Percentiles rank a stretch among this genome's conserved stretches.
Conservation (phyloP, 2,113 vertebrate species). For the Dromiciops gliroides region DNA sequence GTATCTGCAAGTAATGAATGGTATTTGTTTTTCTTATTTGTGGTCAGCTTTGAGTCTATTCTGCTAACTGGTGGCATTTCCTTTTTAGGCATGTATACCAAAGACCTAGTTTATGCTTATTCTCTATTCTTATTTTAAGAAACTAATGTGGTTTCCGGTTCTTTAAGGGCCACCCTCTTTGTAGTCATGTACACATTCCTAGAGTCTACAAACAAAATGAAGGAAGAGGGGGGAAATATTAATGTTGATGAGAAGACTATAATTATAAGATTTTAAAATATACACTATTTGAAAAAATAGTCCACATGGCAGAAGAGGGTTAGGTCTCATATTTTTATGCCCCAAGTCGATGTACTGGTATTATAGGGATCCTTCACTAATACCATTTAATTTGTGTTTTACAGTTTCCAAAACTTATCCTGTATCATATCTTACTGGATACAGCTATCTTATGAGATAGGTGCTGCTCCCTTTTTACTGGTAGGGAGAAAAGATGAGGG, state of each 20-base stretch:
- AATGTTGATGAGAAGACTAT: neutral
- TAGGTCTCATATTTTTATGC: neutral
- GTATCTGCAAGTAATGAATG: constrained; percentile 36
- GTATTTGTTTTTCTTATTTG: constrained; percentile 52
- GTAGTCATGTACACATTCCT: constrained; percentile 55
- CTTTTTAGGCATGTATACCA: constrained; percentile 62
- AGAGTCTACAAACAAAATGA: constrained; percentile 26
- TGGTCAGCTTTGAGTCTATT: constrained; percentile 65
- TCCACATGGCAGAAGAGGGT: neutral
- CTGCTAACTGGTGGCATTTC: constrained; percentile 65
- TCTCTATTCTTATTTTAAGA: constrained; percentile 75
- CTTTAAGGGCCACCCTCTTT: constrained; percentile 67
- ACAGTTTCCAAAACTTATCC: neutral
- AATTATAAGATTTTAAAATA: neutral
- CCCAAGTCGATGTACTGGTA: neutral
- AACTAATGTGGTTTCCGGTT: constrained; percentile 68
- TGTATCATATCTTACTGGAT: neutral
- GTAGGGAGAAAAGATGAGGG: neutral
- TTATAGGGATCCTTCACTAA: neutral
- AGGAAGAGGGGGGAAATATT: neutral
- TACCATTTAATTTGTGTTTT: neutral
- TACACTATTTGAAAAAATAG: neutral
- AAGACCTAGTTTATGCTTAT: constrained; percentile 8
- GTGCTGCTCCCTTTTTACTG: neutral
- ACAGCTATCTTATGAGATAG: neutral